Evolutionary conservation across 2,797 vertebrate species (phyloP).

Genomic region (Dendrocincla fuliginosa): DNA sequence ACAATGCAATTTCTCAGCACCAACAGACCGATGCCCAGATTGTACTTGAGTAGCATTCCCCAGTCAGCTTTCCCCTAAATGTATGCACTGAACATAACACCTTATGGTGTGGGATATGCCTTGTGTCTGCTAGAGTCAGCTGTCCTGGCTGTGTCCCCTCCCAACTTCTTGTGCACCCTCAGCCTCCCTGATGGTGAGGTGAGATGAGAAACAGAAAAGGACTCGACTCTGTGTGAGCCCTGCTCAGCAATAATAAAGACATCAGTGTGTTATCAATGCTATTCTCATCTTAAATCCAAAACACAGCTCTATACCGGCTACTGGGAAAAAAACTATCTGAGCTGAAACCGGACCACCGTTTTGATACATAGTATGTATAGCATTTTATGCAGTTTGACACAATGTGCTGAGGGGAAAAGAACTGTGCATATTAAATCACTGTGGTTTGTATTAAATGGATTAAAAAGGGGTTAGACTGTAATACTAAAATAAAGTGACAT

Average conservation of each 20-base stretch:
- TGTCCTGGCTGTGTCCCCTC: background rate
- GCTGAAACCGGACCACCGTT: background rate
- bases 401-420: background rate
- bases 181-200: background rate
- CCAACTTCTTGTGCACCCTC: background rate
- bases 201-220: background rate
- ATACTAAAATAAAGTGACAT: background rate
- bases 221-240: background rate
- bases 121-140: background rate
- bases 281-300: background rate
- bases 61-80: background rate
- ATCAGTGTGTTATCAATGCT: background rate
- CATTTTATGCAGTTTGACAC: background rate
- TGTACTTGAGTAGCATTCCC: background rate
- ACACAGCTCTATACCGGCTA: background rate
- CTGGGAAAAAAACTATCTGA: background rate
- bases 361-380: background rate
- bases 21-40: background rate
- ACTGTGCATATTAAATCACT: background rate
- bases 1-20: background rate
- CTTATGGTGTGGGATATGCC: background rate
- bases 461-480: background rate
- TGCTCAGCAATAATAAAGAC: background rate
- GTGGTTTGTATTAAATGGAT: background rate
- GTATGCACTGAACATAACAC: background rate